phyloP scores from a whole-genome alignment of 2,113 vertebrate species.

The Nyctibius bracteatus region DNA sequence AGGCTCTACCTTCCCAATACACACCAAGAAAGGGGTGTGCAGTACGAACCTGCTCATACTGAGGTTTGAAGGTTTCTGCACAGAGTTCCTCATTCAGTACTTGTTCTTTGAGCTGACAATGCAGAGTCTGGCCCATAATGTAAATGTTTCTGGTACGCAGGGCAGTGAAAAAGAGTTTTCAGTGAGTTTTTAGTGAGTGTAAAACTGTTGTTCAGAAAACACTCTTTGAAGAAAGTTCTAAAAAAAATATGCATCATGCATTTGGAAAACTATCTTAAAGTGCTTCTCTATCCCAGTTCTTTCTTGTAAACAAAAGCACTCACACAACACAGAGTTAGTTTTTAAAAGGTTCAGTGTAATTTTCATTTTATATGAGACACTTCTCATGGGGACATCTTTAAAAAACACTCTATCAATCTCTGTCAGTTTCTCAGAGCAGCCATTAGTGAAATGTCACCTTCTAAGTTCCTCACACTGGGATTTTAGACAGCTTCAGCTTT shows the following conservation, averaged over 20 bases:
- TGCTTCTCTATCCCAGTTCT: neutral
- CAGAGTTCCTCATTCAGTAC: neutral
- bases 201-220: neutral
- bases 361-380: slow-evolving; percentile 28
- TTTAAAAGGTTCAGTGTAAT: slow-evolving; percentile 39
- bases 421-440: slow-evolving; percentile 66
- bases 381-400: slow-evolving; percentile 51
- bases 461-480: slow-evolving; percentile 37
- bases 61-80: neutral
- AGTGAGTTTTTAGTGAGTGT: neutral
- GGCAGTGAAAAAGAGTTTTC: neutral
- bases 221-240: neutral
- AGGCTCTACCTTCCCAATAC: neutral
- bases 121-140: neutral
- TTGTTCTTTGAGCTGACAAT: neutral
- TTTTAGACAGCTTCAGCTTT: slow-evolving; percentile 33
- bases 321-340: neutral
- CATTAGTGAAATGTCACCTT: slow-evolving; percentile 79
- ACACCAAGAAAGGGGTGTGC: neutral
- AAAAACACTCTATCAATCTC: slow-evolving; percentile 68
- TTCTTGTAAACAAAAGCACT: neutral
- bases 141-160: neutral
- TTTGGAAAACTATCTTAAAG: neutral
- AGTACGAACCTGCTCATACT: neutral
- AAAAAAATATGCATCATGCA: rapidly evolving